Conservation (phyloP, 2,888 invertebrate genomes). For the Folsomia manolachei region DNA sequence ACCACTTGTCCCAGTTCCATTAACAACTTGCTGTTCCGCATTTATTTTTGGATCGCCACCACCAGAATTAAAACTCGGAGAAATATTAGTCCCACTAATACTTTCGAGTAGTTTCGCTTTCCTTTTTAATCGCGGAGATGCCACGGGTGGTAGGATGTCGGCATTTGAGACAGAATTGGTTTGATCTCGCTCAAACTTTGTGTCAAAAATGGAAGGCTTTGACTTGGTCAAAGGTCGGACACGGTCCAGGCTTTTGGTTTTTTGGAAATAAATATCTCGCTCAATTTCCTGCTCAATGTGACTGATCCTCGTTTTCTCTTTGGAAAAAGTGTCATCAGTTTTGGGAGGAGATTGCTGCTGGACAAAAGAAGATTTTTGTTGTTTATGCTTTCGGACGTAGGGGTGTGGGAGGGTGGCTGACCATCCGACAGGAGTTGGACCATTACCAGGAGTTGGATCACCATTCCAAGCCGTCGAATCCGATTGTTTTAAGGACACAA, state of each 20-base stretch:
- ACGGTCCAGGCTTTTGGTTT: conserved; percentile 41
- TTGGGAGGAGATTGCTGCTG: not conserved
- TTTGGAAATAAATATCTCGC: conserved; percentile 41
- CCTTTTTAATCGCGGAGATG: conserved; percentile 44
- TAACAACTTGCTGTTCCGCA: conserved; percentile 31
- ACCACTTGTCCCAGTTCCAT: conserved; percentile 39
- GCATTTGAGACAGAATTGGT: not conserved
- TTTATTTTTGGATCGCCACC: conserved; percentile 48
- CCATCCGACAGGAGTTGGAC: conserved; percentile 26
- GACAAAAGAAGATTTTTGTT: conserved; percentile 10
- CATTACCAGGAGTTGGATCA: not conserved
- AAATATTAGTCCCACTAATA: not conserved
- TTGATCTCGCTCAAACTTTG: not conserved
- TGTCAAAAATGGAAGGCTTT: conserved; percentile 2
- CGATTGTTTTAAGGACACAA: conserved; percentile 6
- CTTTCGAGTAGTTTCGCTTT: conserved; percentile 29
- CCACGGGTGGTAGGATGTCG: conserved; percentile 26
- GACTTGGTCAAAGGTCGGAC: conserved; percentile 15
- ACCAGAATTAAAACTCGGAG: too few relatives aligned
- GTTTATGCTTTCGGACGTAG: conserved; percentile 33
- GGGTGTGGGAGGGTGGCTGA: conserved; percentile 44
- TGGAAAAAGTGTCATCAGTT: not conserved
- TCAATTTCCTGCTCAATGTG: conserved; percentile 44
- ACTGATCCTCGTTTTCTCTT: conserved; percentile 31
- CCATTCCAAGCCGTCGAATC: not conserved